Evolutionary conservation across 2,113 vertebrate species (phyloP).

Genomic region (Crotalus helleri): DNA sequence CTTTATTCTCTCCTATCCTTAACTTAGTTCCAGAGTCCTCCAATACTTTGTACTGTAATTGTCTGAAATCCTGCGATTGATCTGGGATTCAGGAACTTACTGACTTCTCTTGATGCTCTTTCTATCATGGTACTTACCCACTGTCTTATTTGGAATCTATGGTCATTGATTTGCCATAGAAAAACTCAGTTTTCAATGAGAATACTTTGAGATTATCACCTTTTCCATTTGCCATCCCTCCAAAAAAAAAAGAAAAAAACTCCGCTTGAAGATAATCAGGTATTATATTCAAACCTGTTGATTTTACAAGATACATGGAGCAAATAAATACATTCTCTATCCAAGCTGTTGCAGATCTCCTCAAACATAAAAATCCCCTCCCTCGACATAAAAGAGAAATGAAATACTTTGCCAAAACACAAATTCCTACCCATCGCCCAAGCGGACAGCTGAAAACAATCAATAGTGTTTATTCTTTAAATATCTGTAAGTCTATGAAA

Average conservation of each 20-base stretch:
- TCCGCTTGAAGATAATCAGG: neutral
- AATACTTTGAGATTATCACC: neutral
- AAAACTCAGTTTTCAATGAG: neutral
- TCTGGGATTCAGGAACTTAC: neutral
- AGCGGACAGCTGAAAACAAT: neutral
- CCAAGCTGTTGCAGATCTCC: neutral
- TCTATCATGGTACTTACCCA: neutral
- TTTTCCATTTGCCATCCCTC: neutral
- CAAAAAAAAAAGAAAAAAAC: neutral
- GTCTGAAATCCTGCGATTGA: neutral
- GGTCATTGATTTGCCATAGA: neutral
- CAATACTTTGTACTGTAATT: neutral
- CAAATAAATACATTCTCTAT: neutral
- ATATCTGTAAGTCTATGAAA: neutral
- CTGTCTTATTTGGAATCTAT: neutral
- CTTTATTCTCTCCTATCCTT: neutral
- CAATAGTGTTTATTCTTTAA: neutral
- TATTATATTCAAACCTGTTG: neutral
- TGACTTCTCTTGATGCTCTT: neutral
- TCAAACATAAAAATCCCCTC: neutral
- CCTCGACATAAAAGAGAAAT: neutral
- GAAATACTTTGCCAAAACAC: neutral
- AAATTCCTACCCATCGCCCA: neutral
- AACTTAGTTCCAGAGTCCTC: neutral
- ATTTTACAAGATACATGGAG: neutral